A percentile compares a stretch with the other conserved stretches of the same genome.
Evolutionary conservation across 1,140 invertebrate species (phyloP).

Genomic region (Muscidifurax raptorellus): DNA sequence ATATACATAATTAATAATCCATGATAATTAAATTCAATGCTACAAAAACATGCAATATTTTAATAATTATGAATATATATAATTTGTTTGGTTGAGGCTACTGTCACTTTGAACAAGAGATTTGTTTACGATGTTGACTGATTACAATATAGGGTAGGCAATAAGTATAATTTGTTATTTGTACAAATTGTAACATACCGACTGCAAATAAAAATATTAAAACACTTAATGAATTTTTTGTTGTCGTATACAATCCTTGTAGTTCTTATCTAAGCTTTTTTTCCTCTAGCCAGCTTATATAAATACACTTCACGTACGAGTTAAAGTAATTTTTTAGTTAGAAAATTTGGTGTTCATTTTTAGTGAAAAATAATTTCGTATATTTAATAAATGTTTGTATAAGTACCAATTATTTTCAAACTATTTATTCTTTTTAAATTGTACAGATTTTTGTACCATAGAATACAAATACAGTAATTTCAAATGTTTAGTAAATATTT

Average conservation of each 20-base stretch:
- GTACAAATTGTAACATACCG: slow-evolving; percentile 7
- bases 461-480: too few relatives aligned
- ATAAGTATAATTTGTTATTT: neutral
- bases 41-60: neutral
- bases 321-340: too few relatives aligned
- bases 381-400: too few relatives aligned
- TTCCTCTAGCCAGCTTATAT: neutral
- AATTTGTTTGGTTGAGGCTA: neutral
- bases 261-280: neutral
- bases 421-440: too few relatives aligned
- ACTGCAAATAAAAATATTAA: slow-evolving; percentile 21
- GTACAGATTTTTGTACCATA: too few relatives aligned
- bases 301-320: neutral
- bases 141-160: neutral
- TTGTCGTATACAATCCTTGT: neutral
- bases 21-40: too few relatives aligned
- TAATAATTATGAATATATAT: neutral
- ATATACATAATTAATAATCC: too few relatives aligned
- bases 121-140: slow-evolving; percentile 20
- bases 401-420: too few relatives aligned
- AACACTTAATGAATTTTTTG: neutral
- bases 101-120: neutral
- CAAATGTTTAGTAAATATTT: too few relatives aligned
- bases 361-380: too few relatives aligned
- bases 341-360: too few relatives aligned